phyloP scores from a whole-genome alignment of 2,888 invertebrate genomes.

The Itoplectis maculator region DNA sequence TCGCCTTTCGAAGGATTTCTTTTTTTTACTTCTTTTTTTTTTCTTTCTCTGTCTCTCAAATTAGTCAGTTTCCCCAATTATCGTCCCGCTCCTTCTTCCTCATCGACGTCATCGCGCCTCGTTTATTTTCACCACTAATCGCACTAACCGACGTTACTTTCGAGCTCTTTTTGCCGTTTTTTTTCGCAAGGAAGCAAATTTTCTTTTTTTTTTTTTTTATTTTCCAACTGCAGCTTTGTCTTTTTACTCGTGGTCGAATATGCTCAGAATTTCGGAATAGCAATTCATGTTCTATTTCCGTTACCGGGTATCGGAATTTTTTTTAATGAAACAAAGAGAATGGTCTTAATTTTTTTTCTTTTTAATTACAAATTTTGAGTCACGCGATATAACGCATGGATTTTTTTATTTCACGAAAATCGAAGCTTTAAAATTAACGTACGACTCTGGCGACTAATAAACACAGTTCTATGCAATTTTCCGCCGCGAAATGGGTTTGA shows the following conservation, averaged over 20 bases:
- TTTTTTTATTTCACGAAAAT: conserved; percentile 27
- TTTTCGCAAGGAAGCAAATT: not conserved
- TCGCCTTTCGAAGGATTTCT: conserved; percentile 57
- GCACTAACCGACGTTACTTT: conserved; percentile 25
- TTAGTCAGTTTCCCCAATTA: conserved; percentile 25
- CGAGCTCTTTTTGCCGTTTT: not conserved
- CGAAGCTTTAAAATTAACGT: conserved; percentile 23
- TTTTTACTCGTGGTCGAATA: not conserved
- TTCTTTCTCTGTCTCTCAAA: conserved; percentile 1
- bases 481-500: conserved; percentile 21
- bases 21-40: conserved; percentile 12
- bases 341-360: not conserved
- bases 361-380: not conserved
- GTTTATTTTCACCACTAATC: conserved; percentile 5
- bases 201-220: conserved; percentile 5
- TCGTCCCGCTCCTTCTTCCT: conserved; percentile 6
- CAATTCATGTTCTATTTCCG: not conserved
- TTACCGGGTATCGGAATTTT: too few species aligned
- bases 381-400: conserved; percentile 19
- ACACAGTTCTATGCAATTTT: not conserved
- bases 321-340: not conserved
- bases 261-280: not conserved
- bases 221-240: not conserved
- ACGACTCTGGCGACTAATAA: conserved; percentile 36
- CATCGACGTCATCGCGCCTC: conserved; percentile 37